Conservation (phyloP, 2,797 vertebrate species). For the Echeneis naucrates region DNA sequence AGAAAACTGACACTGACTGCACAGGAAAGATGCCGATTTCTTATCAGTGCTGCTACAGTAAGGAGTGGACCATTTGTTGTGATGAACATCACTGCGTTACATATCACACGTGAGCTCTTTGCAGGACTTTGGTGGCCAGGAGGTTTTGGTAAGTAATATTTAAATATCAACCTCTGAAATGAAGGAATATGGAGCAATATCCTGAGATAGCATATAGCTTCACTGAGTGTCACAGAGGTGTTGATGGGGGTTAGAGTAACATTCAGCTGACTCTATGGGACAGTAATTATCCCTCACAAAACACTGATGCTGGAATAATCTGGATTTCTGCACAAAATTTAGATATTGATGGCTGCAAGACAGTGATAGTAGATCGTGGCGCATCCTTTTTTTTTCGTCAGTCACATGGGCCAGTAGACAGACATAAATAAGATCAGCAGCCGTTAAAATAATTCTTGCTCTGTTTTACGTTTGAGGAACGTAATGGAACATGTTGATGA, state of each 20-base stretch:
- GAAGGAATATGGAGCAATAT: neutral
- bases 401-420: neutral
- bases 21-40: neutral
- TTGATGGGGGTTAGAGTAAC: too few relatives aligned
- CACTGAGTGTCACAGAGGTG: neutral
- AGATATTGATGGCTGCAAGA: neutral
- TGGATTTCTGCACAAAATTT: neutral
- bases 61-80: neutral
- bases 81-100: neutral
- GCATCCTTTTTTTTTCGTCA: neutral
- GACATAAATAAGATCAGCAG: neutral
- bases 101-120: neutral
- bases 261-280: too few relatives aligned
- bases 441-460: neutral
- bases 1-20: too few relatives aligned
- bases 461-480: conserved; percentile 21
- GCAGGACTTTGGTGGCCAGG: too few relatives aligned
- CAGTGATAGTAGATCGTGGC: neutral
- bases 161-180: conserved; percentile 8
- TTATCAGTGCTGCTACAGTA: neutral
- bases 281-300: too few relatives aligned
- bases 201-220: neutral
- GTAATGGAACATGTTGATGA: conserved; percentile 57
- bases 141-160: too few relatives aligned
- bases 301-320: neutral